Evolutionary conservation across 2,888 invertebrate species (phyloP).

Genomic region (Invenusta paracnida): DNA sequence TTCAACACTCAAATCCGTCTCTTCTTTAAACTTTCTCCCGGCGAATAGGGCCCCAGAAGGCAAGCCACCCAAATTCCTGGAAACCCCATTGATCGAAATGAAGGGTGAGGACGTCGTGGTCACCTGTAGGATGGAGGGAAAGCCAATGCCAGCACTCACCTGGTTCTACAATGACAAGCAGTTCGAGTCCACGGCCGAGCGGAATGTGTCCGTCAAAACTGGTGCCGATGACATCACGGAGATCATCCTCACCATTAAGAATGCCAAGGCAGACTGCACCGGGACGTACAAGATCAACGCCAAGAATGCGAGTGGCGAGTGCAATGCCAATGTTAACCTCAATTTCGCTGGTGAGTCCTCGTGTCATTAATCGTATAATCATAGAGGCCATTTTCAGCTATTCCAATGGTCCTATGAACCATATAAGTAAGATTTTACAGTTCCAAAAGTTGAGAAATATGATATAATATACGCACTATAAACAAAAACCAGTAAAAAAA

Average conservation of each 20-base stretch:
- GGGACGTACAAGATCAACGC: conserved; percentile 98
- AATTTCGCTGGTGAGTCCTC: conserved; percentile 69
- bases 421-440: no score
- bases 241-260: conserved; percentile 40
- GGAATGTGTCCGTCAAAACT: conserved; percentile 8
- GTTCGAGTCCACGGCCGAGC: conserved; percentile 62
- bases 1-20: no score
- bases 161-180: conserved; percentile 78
- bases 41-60: conserved; percentile 49
- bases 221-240: conserved; percentile 35
- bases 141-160: conserved; percentile 86
- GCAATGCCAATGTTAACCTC: conserved; percentile 98
- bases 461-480: no score
- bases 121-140: conserved; percentile 90
- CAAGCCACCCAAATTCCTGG: conserved; percentile 86
- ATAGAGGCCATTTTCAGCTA: no score
- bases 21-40: no score
- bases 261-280: conserved; percentile 86
- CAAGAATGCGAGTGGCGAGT: conserved; percentile 94
- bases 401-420: no score
- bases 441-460: no score
- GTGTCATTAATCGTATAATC: no score
- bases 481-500: no score
- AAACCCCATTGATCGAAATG: conserved; percentile 97
- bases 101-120: conserved; percentile 86